Conservation (phyloP, 2,113 vertebrate species). For the Prietella phreatophila region DNA sequence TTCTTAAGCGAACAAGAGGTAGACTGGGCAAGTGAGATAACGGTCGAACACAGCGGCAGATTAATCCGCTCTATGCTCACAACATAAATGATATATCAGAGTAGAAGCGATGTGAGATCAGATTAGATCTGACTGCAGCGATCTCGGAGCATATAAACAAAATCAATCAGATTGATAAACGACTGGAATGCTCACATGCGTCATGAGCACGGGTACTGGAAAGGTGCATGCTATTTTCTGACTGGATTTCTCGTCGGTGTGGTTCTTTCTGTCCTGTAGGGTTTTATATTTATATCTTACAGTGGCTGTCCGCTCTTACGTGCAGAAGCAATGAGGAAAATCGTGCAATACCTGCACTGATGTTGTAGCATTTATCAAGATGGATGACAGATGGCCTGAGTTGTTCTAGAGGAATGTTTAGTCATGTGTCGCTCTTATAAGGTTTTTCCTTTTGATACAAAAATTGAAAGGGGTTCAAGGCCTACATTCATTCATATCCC, state of each 20-base stretch:
- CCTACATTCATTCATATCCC: background rate
- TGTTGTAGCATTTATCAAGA: slow-evolving; percentile 1
- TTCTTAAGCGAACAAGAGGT: background rate
- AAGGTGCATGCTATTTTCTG: background rate
- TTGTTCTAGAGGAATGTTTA: slow-evolving; percentile 7
- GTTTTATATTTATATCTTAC: background rate
- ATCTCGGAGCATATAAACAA: slow-evolving; percentile 16
- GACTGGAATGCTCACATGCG: background rate
- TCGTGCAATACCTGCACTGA: background rate
- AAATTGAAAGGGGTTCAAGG: slow-evolving; percentile 44
- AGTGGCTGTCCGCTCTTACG: background rate
- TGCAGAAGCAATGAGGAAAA: background rate
- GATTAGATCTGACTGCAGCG: slow-evolving; percentile 26
- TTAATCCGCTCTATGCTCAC: background rate
- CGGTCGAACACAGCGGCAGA: background rate
- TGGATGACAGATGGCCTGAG: slow-evolving; percentile 1
- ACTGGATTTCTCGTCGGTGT: background rate
- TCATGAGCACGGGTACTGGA: background rate
- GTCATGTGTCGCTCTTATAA: slow-evolving; percentile 13
- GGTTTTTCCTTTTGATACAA: background rate
- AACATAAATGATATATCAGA: slow-evolving; percentile 9
- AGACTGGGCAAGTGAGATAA: background rate
- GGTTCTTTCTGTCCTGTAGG: background rate
- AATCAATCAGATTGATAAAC: slow-evolving; percentile 33
- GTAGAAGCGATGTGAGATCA: slow-evolving; percentile 13